Percentiles rank a stretch among this genome's conserved stretches.
phyloP scores from a whole-genome alignment of 2,888 invertebrate species.

The Polydrusus tereticollis region DNA sequence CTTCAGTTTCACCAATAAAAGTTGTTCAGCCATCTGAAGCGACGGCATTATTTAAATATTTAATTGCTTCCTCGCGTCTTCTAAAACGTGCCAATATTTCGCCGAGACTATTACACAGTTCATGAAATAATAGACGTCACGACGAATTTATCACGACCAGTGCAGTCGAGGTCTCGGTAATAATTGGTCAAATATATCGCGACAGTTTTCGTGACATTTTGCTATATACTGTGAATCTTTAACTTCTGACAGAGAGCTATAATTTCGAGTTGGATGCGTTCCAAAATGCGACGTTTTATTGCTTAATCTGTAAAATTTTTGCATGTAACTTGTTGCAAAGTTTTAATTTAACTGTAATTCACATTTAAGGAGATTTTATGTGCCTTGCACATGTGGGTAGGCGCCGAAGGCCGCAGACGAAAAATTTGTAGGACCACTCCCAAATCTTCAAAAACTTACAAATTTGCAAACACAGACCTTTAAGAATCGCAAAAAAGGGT shows the following conservation, averaged over 20 bases:
- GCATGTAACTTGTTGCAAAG: no score
- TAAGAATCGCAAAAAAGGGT: no score
- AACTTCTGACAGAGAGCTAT: neutral
- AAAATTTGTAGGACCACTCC: no score
- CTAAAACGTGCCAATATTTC: constrained; percentile 57
- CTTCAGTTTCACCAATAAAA: no score
- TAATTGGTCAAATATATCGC: constrained; percentile 67
- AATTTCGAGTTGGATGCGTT: constrained; percentile 7
- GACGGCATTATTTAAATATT: constrained; percentile 21
- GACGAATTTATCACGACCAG: constrained; percentile 63
- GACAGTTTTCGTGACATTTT: constrained; percentile 29
- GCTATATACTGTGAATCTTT: constrained; percentile 2
- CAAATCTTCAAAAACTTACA: no score
- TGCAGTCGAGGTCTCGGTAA: constrained; percentile 56
- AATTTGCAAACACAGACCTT: no score
- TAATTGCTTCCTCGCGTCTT: constrained; percentile 30
- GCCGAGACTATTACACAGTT: constrained; percentile 59
- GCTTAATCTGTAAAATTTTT: no score
- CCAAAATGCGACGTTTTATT: constrained; percentile 2
- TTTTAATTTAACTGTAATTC: no score
- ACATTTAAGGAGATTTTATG: no score
- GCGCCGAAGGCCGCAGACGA: no score
- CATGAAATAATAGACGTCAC: constrained; percentile 65
- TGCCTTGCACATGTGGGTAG: no score
- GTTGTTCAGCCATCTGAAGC: no score